A percentile compares a stretch with the other conserved stretches of the same genome.
Conservation (phyloP, 2,888 invertebrate species). For the Thera britannica region DNA sequence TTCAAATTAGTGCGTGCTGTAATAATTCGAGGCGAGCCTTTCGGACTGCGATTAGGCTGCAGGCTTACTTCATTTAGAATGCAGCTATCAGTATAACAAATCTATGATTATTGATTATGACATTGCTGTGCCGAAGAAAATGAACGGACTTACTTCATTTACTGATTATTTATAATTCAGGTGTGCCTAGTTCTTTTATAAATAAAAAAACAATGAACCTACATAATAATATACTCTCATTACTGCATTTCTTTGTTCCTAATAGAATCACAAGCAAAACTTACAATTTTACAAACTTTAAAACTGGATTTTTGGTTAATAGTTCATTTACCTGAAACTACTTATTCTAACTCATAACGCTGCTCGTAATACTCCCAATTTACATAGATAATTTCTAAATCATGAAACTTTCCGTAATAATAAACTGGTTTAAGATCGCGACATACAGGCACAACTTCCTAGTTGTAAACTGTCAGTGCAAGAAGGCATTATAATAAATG, state of each 20-base stretch:
- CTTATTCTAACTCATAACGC: conserved; percentile 11
- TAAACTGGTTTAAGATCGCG: conserved; percentile 52
- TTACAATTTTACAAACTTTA: too few relatives aligned
- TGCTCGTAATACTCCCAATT: conserved; percentile 6
- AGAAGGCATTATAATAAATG: conserved; percentile 74
- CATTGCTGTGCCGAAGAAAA: conserved; percentile 13
- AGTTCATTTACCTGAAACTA: neutral
- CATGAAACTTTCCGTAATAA: conserved; percentile 41
- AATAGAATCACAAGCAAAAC: too few relatives aligned
- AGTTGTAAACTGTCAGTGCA: conserved; percentile 62
- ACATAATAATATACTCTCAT: too few relatives aligned
- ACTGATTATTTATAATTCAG: too few relatives aligned
- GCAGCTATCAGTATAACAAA: conserved; percentile 25
- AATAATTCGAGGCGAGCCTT: conserved; percentile 69
- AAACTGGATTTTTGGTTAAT: neutral
- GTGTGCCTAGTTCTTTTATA: too few relatives aligned
- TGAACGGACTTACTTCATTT: conserved; percentile 2
- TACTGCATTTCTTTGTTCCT: too few relatives aligned
- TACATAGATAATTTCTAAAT: conserved; percentile 27
- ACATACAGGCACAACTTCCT: conserved; percentile 63
- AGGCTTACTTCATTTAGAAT: conserved; percentile 31
- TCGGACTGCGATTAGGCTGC: conserved; percentile 59
- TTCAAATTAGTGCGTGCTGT: conserved; percentile 80
- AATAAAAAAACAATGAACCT: too few relatives aligned
- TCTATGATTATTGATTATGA: conserved; percentile 28